Conservation (phyloP, 2,797 vertebrate genomes). For the Lophotriccus pileatus region DNA sequence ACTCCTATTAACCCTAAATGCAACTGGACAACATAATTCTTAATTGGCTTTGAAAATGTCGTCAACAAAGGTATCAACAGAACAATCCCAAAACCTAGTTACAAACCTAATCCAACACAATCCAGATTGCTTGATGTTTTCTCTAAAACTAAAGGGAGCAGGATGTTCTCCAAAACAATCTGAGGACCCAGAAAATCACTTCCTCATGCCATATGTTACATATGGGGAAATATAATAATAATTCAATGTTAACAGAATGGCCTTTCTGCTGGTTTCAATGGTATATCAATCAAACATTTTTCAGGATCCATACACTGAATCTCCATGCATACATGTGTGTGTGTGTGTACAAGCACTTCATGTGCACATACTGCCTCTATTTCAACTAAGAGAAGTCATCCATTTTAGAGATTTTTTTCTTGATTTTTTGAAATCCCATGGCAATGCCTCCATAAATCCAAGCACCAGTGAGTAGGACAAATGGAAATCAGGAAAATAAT, state of each 20-base stretch:
- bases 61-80: not conserved
- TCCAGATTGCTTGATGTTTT: not conserved
- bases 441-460: not conserved
- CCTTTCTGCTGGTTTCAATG: not conserved
- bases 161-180: not conserved
- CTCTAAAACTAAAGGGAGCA: not conserved
- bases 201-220: not conserved
- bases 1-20: not conserved
- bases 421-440: not conserved
- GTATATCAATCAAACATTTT: not conserved
- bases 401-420: not conserved
- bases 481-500: not conserved
- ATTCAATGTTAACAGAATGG: not conserved
- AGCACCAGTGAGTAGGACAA: not conserved
- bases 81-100: not conserved
- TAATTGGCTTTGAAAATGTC: not conserved
- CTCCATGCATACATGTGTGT: rapidly evolving
- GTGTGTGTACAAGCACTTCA: not conserved
- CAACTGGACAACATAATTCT: not conserved
- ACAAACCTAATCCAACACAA: not conserved
- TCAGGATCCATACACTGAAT: not conserved
- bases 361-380: not conserved
- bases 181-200: not conserved
- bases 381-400: not conserved
- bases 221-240: not conserved